These are phyloP conservation scores for Odontomachus brunneus DNA, from an alignment of 1,140 invertebrate species.

Conservation along the genomic window DNA sequence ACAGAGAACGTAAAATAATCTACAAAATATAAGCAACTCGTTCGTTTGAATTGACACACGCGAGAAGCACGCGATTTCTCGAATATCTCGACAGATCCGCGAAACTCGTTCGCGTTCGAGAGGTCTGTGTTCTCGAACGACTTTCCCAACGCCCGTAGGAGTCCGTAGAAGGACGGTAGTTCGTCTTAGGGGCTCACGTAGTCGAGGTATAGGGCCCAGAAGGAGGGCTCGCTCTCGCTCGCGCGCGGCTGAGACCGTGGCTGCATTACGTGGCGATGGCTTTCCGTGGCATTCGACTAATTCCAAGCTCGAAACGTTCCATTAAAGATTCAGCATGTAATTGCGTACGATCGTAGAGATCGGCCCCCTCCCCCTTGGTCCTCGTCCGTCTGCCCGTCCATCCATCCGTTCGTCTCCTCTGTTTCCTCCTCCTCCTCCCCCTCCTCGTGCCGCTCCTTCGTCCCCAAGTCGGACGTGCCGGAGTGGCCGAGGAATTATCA, in stretches of 20 bases:
- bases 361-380: conserved; percentile 55
- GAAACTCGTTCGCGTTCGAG: not conserved
- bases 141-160: no score
- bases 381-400: conserved; percentile 40
- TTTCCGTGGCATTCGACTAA: conserved; percentile 85
- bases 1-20: no score
- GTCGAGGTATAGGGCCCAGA: conserved; percentile 1
- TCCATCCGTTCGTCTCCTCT: conserved; percentile 32
- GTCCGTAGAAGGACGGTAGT: conserved; percentile 33
- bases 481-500: conserved; percentile 68
- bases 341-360: conserved; percentile 82
- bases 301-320: conserved; percentile 85
- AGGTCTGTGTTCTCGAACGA: not conserved
- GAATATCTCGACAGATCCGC: not conserved
- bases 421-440: not conserved
- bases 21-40: not conserved
- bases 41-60: not conserved
- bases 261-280: conserved; percentile 80
- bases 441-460: not conserved
- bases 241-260: conserved; percentile 14
- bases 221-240: not conserved
- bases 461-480: conserved; percentile 50
- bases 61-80: no score
- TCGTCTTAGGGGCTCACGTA: conserved; percentile 40
- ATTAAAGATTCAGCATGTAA: conserved; percentile 86